Evolutionary conservation across 2,797 vertebrate genomes (phyloP).

Genomic region (Sebastes wilsoni): DNA sequence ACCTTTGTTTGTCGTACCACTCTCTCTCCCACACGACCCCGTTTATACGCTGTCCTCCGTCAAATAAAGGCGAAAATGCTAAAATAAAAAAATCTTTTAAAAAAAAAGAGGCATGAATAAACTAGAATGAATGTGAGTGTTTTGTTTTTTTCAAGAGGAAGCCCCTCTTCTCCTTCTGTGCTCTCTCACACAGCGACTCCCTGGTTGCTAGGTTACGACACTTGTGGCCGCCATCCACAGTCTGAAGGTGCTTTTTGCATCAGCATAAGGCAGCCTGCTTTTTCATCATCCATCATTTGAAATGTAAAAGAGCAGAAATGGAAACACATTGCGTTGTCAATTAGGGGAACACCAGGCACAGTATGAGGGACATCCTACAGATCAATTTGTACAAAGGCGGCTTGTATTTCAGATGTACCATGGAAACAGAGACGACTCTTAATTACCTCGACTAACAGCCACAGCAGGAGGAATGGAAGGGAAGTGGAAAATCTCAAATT

Average conservation of each 20-base stretch:
- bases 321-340: conserved; percentile 69
- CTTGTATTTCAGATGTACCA: conserved; percentile 57
- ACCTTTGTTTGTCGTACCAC: background rate
- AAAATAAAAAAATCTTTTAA: background rate
- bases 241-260: conserved; percentile 76
- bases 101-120: conserved; percentile 78
- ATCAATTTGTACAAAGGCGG: conserved; percentile 61
- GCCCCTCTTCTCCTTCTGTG: conserved; percentile 54
- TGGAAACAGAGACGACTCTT: conserved; percentile 51
- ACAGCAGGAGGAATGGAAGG: conserved; percentile 44
- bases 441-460: conserved; percentile 62
- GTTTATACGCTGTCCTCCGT: background rate
- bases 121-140: conserved; percentile 59
- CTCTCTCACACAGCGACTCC: conserved; percentile 62
- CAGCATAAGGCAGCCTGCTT: conserved; percentile 60
- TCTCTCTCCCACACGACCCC: background rate
- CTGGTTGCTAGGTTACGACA: conserved; percentile 85
- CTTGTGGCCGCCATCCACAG: conserved; percentile 71
- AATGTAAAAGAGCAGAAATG: conserved; percentile 77
- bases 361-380: conserved; percentile 47
- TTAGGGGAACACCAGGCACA: conserved; percentile 62
- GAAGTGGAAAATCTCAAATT: conserved; percentile 46
- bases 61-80: background rate
- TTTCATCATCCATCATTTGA: conserved; percentile 71
- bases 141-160: conserved; percentile 67